Evolutionary conservation across 2,797 vertebrate genomes (phyloP), one percentile per base, ranked within the genome.

Genomic region (Enteromius argenteus): DNA sequence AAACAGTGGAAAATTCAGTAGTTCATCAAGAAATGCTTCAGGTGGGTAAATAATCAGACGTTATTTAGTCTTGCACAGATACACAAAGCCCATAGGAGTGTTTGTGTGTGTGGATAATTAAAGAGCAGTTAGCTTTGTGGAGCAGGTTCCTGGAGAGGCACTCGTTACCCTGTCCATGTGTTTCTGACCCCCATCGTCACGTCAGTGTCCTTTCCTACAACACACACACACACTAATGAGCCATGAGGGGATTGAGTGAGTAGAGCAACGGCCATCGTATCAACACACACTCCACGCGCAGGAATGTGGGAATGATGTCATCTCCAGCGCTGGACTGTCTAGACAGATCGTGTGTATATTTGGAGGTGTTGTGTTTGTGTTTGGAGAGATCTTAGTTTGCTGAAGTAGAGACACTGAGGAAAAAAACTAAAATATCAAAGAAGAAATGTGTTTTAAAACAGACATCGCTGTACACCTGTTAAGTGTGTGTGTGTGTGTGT

Each of bases 181-280:
- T 86, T 85, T 88, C 78, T 90, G 89, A 90, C 89, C 87, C 89
- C 86, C 71, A 85, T 85, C 58, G 86, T 87, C 68, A 80, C 82
- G 73, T 81, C 83, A 69, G 27, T 86, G 83, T 87, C 85, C 77
- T 74, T 86, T 75, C 5, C 77, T 62, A 37, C 82, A 46, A 79
- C 85, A 84, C 85, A 79, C 73, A 80, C 49, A 80, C 84, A 73
- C 56, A 23, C 86, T 89, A 89, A 87, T 89, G 88, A 87, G 88
- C 80, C 86, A 86, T 84, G 64, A 85, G 88, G 84, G 86, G 87
- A 86, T 89, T 89, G 85, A 87, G 66, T 76, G 82, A 82, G 84
- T 64, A 73, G 72, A 27, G 23, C 81, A 80, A 56, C 79, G 30
- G 60, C 64, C 72, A 67, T 85, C 84, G 46, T 80, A 82, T 80